Base-by-base conservation (phyloP, 1,140 invertebrate species). In the Pseudomyrmex sp. region DNA sequence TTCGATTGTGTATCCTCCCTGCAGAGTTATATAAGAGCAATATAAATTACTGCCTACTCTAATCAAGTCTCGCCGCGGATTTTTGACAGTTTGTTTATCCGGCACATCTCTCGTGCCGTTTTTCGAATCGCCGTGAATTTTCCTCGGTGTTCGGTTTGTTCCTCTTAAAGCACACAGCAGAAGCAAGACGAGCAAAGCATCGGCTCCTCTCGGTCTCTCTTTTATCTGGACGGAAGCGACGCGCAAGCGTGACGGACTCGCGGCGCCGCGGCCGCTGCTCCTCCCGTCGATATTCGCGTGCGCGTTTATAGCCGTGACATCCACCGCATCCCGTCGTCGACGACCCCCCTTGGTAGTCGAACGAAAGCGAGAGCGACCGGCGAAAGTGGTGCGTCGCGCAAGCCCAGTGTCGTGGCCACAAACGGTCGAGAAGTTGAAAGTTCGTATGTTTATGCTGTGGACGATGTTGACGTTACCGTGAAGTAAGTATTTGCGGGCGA, bases 371-470 rank as follows among this genome's bases (percentile, higher is more conserved):
- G 85, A 88, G 85, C 61, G 46, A 13, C 54, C 54, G 62, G 86
- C 83, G 86, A 88, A 88, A 87, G 86, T 88, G 85, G 74, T 46
- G 13, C 63, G 82, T 48, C 82, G 86, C 86, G 86, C 86, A 87
- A 84, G 77, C 85, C 84, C 82, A 83, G 74, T 77, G 58, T 79
- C 75, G 75, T 35, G 35, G 10, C 48, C 35, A 54, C 20, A 35
- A 35, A 20, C 18, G 18, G 26, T 20, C 9, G 13, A 20, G 63
- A 77, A 48, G 18, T 46, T 54, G 52, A 58, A 68, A 46, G 44
- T 26, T 7, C 52, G 63, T 15, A 35, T 18, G 20, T 58, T 7
- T 46, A 23, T 15, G 4, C 35, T 35, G 35, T 35, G 5, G 50
- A 66, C 1, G 50, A 9, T 66, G n/a, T 35, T 23, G 18, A 46